These are phyloP conservation scores for Stratiomys singularior DNA, from an alignment of 2,888 invertebrate genomes.

Conservation along the genomic window DNA sequence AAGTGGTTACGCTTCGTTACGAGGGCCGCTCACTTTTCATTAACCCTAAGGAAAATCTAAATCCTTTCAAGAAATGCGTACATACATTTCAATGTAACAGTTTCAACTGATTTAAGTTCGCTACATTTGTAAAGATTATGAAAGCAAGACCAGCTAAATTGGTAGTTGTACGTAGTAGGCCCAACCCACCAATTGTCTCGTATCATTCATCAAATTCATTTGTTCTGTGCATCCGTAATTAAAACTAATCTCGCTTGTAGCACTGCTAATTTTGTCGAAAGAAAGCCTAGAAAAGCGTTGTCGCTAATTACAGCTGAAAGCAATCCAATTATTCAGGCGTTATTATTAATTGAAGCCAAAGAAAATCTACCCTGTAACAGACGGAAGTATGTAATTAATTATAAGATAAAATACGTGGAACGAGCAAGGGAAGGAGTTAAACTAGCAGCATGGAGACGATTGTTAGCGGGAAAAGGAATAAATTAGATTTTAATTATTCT, in stretches of 20 bases:
- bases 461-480: no score
- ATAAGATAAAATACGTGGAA: background rate
- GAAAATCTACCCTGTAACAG: background rate
- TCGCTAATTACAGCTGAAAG: constrained; percentile 18
- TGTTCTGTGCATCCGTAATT: background rate
- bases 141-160: background rate
- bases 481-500: no score
- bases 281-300: constrained; percentile 10
- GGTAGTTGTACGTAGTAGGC: background rate
- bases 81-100: no score
- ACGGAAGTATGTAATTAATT: constrained; percentile 1
- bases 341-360: constrained; percentile 8
- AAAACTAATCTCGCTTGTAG: constrained; percentile 17
- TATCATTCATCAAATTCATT: constrained; percentile 15
- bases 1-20: no score
- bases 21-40: no score
- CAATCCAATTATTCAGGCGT: constrained; percentile 7
- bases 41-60: no score
- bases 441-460: no score
- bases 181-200: background rate
- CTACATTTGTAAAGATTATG: constrained; percentile 4
- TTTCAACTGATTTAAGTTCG: background rate
- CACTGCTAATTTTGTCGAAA: constrained; percentile 10
- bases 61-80: no score
- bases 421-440: background rate